Base-by-base conservation (phyloP, 1,140 invertebrate genomes). In the Eriosoma lanigerum region DNA sequence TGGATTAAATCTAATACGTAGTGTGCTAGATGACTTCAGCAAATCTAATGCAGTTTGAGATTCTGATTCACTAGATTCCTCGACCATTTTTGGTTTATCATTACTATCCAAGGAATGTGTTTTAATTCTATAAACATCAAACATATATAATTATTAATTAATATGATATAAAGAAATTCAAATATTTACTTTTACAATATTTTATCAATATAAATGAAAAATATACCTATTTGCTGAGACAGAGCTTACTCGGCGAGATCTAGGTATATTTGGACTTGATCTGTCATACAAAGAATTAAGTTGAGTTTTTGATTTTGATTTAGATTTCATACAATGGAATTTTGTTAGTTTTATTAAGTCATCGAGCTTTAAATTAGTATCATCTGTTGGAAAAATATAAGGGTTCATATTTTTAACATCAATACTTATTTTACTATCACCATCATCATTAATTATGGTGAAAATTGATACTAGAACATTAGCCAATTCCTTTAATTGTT, bases 1-100 rank as follows among this genome's bases (percentile, higher is more conserved):
- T n/a, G 87, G 87, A 64, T 90, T 89, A 3, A 89, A 83, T 38
- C 87, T 86, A 26, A 90, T 88, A 83, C 89, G 52, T 29, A 78
- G 21, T 12, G 75, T 62, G 38, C 38, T 78, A 38, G 75, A 48
- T 0, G 75, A 62, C 17, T 78, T 78, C 3, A 58, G 13, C 50
- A 62, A 26, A 46, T 78, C 75, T 32, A 58, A 60, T 26, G 56
- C 8, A 48, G 38, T 78, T 46, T 60, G 75, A 60, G 32, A 62
- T 3, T 78, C 75, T 6, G 75, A 78, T 46, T 78, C 75, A n/a
- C 75, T 78, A 48, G 75, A 78, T 78, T 78, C 75, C 21, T 58
- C 75, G 19, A 78, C 75, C 21, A 58, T 48, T 46, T 78, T 78
- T 19, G 52, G 13, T 60, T 78, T 78, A 26, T 78, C 75, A 44